Evolutionary conservation across 2,888 invertebrate species (phyloP), one percentile per base, ranked within the genome.

Genomic region (Falcaria lacertinaria): DNA sequence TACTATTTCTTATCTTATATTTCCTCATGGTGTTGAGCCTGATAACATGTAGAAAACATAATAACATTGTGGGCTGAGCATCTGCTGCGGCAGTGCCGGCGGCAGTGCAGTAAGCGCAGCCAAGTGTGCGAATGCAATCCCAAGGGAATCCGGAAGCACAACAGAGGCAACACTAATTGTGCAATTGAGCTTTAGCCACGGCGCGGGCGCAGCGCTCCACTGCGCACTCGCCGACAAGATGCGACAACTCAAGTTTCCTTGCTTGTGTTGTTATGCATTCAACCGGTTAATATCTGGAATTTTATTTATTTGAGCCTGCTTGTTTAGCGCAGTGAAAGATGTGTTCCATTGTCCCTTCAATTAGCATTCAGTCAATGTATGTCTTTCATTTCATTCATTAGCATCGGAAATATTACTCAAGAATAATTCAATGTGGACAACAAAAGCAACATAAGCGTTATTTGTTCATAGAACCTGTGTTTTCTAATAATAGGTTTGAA

Each of bases 111-210:
- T 54, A 63, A 63, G 61, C 60, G 54, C 52, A 56, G 55, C 47
- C 50, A 55, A 57, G 56, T 52, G 57, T 51, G 56, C 61, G 57
- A 58, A 62, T 56, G 66, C 72, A 75, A 80, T 80, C 77, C 73
- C 74, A 58, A 76, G 80, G 74, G 82, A 86, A 81, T 85, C 86
- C 83, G 84, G 83, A 85, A 84, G 74, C 72, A 61, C 64, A 60
- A 64, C 64, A 58, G 57, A 63, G 69, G 64, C 66, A 72, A 66
- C 72, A 61, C 68, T 82, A 80, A 84, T 85, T 81, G 80, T 81
- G 79, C 77, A 83, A 83, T 81, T 75, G 79, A 76, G 73, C 71
- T 74, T 78, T 74, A 74, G 75, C 63, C 68, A 74, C 76, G 74
- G 55, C 68, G 74, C 76, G 74, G 54, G 60, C 60, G 60, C 58